Percentiles rank a stretch among this genome's conserved stretches.
Conservation (phyloP, 2,113 vertebrate genomes). For the Brachypteracias leptosomus region DNA sequence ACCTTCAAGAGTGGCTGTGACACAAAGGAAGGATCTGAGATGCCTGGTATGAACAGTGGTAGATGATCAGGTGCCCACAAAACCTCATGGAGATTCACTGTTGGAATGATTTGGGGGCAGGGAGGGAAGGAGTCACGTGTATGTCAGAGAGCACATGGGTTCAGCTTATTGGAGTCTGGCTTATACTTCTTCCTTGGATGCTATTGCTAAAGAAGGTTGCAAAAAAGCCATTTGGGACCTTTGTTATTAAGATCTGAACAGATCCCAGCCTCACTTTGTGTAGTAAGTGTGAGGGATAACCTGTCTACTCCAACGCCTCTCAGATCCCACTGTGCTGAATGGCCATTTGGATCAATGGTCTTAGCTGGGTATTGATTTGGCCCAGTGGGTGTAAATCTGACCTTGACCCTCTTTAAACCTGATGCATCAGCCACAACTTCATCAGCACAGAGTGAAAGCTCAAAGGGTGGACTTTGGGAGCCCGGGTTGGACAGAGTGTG, state of each 20-base stretch:
- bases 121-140: not conserved
- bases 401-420: not conserved
- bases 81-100: not conserved
- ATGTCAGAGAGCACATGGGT: not conserved
- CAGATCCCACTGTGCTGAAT: not conserved
- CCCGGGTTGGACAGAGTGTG: not conserved
- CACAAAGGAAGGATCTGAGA: not conserved
- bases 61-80: not conserved
- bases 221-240: not conserved
- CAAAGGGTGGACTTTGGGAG: not conserved
- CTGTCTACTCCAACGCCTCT: not conserved
- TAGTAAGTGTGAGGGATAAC: not conserved
- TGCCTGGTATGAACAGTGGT: not conserved
- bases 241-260: not conserved
- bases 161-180: not conserved
- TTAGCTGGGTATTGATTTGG: not conserved
- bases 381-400: not conserved
- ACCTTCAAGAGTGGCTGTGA: not conserved
- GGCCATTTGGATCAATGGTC: not conserved
- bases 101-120: not conserved
- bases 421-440: not conserved
- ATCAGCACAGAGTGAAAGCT: not conserved
- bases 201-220: not conserved
- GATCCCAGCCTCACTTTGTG: not conserved
- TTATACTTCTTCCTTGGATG: not conserved